phyloP scores from a whole-genome alignment of 2,113 vertebrate genomes.

The Myrmecobius fasciatus region DNA sequence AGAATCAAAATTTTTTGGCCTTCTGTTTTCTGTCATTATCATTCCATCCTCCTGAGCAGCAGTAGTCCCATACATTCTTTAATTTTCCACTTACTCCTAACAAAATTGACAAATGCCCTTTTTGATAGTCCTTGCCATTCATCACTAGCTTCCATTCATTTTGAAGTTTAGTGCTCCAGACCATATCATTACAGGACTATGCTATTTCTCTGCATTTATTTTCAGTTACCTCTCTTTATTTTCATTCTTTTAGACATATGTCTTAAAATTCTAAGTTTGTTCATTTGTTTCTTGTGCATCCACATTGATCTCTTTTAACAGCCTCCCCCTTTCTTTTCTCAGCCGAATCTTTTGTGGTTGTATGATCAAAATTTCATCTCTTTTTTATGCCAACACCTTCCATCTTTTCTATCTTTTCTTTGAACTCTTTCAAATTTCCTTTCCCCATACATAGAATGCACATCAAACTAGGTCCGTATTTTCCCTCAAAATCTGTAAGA shows the following conservation, averaged over 20 bases:
- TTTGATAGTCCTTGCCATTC: not conserved
- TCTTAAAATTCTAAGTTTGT: not conserved
- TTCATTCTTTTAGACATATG: not conserved
- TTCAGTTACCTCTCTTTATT: not conserved
- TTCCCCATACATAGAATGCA: not conserved
- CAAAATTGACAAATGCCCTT: not conserved
- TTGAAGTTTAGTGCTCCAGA: not conserved
- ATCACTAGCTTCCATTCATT: not conserved
- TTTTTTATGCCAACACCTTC: not conserved
- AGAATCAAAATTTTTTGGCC: not conserved
- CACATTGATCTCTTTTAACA: not conserved
- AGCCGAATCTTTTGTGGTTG: not conserved
- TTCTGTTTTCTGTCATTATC: not conserved
- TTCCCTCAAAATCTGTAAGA: not conserved
- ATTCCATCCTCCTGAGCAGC: not conserved
- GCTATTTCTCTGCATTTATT: not conserved
- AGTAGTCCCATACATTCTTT: not conserved
- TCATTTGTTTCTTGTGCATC: not conserved
- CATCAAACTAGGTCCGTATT: not conserved
- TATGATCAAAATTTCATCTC: not conserved
- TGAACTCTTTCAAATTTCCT: not conserved
- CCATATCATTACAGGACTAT: not conserved
- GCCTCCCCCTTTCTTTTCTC: not conserved
- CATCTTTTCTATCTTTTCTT: not conserved
- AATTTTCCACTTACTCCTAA: not conserved